phyloP scores from a whole-genome alignment of 2,888 invertebrate species.

The Hermodice carunculata region DNA sequence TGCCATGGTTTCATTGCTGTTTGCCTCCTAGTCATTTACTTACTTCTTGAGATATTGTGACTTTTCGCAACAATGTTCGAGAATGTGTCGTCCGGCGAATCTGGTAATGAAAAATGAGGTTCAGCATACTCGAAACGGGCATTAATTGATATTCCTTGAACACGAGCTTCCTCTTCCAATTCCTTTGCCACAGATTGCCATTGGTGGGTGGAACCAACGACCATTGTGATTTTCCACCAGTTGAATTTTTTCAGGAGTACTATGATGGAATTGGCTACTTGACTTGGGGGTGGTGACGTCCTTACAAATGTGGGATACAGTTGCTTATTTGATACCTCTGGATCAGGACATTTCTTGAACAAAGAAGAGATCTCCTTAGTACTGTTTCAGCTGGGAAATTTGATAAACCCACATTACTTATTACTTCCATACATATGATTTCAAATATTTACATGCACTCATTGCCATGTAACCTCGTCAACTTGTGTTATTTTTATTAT shows the following conservation, averaged over 20 bases:
- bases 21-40: too few relatives aligned
- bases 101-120: constrained; percentile 48
- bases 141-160: constrained; percentile 82
- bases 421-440: too few relatives aligned
- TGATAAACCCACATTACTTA: too few relatives aligned
- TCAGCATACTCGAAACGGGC: constrained; percentile 75
- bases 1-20: too few relatives aligned
- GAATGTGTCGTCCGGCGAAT: constrained; percentile 59
- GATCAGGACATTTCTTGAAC: constrained; percentile 94
- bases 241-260: constrained; percentile 90
- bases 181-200: constrained; percentile 83
- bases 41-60: constrained; percentile 85
- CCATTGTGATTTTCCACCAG: constrained; percentile 93
- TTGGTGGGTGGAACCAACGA: constrained; percentile 57
- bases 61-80: constrained; percentile 82
- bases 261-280: constrained; percentile 88
- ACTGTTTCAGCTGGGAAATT: too few relatives aligned
- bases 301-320: constrained; percentile 91
- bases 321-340: constrained; percentile 84
- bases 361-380: too few relatives aligned
- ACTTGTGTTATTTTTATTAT: too few relatives aligned
- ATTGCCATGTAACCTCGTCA: too few relatives aligned
- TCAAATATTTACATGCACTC: too few relatives aligned
- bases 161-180: constrained; percentile 79
- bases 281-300: constrained; percentile 93